phyloP scores from a whole-genome alignment of 2,113 vertebrate genomes.

The Siniperca knerii region DNA sequence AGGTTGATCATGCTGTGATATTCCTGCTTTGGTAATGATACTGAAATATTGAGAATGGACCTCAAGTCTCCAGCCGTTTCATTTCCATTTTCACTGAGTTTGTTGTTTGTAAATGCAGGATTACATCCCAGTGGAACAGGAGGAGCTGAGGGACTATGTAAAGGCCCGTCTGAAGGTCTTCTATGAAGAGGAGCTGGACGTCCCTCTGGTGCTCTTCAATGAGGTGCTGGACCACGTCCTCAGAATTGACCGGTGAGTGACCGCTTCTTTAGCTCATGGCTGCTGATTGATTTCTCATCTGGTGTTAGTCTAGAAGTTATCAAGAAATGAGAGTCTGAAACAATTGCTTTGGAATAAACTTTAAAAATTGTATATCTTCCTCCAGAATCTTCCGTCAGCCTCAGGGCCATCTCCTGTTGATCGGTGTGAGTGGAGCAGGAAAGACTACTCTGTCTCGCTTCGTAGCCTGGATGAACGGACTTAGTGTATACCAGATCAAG shows the following conservation, averaged over 20 bases:
- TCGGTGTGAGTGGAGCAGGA: conserved; percentile 97
- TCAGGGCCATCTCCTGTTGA: conserved; percentile 96
- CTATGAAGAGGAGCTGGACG: conserved; percentile 97
- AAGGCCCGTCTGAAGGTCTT: conserved; percentile 99
- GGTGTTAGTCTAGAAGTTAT: not conserved
- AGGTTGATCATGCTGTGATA: not conserved
- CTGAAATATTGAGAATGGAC: not conserved
- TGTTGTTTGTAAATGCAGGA: conserved; percentile 84
- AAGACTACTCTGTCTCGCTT: conserved; percentile 98
- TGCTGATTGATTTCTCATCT: not conserved
- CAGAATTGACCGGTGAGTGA: conserved; percentile 92
- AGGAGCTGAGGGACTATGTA: conserved; percentile 97
- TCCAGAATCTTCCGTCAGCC: conserved; percentile 97
- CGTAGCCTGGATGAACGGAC: conserved; percentile 99
- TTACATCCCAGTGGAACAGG: conserved; percentile 98
- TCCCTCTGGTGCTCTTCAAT: conserved; percentile 97
- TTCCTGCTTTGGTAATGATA: not conserved
- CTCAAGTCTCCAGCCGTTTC: not conserved
- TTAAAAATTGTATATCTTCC: conserved; percentile 17
- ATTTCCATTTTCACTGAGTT: not conserved
- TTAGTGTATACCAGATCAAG: conserved; percentile 99
- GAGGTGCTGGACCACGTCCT: conserved; percentile 98
- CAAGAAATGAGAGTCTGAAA: not conserved
- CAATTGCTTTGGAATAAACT: not conserved
- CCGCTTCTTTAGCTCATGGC: not conserved